Evolutionary conservation across 2,113 vertebrate species (phyloP), one percentile per base, ranked within the genome.

Genomic region (Scytalopus superciliaris): DNA sequence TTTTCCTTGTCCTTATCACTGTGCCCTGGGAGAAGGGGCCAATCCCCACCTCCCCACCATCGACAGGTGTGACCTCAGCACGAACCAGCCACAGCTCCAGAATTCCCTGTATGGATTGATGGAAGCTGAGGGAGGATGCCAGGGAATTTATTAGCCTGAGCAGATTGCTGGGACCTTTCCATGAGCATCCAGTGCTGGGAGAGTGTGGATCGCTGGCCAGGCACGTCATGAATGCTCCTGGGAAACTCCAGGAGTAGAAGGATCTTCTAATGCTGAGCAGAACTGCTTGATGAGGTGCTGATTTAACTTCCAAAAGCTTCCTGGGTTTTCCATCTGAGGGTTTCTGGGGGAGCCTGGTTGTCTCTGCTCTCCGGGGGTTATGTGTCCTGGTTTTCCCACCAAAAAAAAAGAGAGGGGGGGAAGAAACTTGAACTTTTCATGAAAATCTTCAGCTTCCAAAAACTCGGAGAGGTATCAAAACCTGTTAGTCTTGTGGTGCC

Each of bases 331-430:
- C 37, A 13, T 59, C 64, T 18, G 52, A 75, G 40, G n/a, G 25
- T 18, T 7, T 75, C 45, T 75, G 23, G 14, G 19, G 19, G 14
- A 76, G 44, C 16, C n/a, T 84, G 33, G 39, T 64, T 73, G n/a
- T 63, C 35, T 63, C 67, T 37, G 69, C 27, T 15, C 55, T 69
- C 49, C 40, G 17, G 78, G 27, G 25, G 23, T 37, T 67, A 23
- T 18, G 5, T 9, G 21, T 56, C 45, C 57, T 69, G 23, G 1
- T 55, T 93, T 84, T 74, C 47, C 50, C 56, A 50, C 9, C 0
- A 8, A 16, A 33, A 28, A 33, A 12, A 33, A 21, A 4, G 6
- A 0, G 9, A n/a, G 10, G 6, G 9, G 23, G 18, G 10, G 19
- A 42, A 37, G 12, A 77, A 62, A 56, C 7, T 35, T 55, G n/a